Base-by-base conservation (phyloP, 1,140 invertebrate species). In the Plectrocnemia conspersa region DNA sequence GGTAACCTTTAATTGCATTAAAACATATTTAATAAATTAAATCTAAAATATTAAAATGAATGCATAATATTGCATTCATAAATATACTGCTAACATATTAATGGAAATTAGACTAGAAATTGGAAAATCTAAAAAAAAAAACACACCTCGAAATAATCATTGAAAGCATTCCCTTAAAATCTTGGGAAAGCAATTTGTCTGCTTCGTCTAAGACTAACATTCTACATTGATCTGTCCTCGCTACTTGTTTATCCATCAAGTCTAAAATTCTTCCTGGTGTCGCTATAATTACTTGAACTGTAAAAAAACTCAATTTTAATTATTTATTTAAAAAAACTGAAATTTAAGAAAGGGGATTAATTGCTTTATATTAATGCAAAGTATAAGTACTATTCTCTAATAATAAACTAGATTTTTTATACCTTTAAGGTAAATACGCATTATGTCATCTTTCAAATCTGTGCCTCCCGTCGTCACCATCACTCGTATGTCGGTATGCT, bases 401-500 rank as follows among this genome's bases (percentile, higher is more conserved):
- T 15, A 29, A 25, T 27, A n/a, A 25, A 48, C 22, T 10, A n/a
- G 9, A 16, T 23, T 33, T 56, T 49, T 21, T 55, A 68, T 69
- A 88, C 85, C 85, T 84, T 94, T 94, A 75, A 98, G 92, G 79
- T 97, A 98, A 71, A 99, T 93, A 77, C 97, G 88, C 88, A 99
- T 94, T 71, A 99, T 99, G 73, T 99, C 97, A 76, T 99, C 97
- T 69, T 95, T 88, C 55, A 99, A 82, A 77, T 97, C 96, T 58
- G 96, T 99, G 64, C 97, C 96, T 68, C 86, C 95, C 65, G 97
- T 99, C 59, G 97, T 98, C 41, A 99, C 97, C 97, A 99, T 99
- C 47, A 98, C 91, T 73, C 92, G 89, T 63, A 95, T 83, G 68
- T 91, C 83, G 78, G 95, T 83, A 73, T 97, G 94, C 76, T 99